Conservation (phyloP, 2,113 vertebrate species). For the Polypterus bichir region DNA sequence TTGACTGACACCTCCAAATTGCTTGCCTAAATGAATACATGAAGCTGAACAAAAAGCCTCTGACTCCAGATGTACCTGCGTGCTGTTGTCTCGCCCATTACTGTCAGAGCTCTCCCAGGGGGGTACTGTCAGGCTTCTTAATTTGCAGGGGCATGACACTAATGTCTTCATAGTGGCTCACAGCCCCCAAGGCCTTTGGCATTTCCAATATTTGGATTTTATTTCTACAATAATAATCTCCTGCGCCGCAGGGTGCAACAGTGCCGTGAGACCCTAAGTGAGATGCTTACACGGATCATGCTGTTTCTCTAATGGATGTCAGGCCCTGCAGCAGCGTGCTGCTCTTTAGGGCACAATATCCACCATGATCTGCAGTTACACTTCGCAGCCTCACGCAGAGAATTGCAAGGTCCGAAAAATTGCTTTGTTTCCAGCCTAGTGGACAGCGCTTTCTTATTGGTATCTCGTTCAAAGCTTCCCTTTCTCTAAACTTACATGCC, state of each 20-base stretch:
- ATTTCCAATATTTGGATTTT: constrained; percentile 9
- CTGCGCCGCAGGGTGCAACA: background rate
- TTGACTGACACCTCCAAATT: constrained; percentile 38
- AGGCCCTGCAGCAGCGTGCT: background rate
- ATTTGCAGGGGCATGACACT: constrained; percentile 38
- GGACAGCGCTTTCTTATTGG: no score
- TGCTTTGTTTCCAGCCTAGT: no score
- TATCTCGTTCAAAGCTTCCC: no score
- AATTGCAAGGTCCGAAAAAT: no score
- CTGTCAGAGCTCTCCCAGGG: constrained; percentile 23
- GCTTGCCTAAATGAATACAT: constrained; percentile 33
- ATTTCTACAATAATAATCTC: no score
- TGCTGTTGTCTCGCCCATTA: constrained; percentile 21
- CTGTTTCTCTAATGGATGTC: background rate
- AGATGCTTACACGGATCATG: background rate
- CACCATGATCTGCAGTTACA: no score
- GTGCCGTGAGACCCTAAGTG: constrained; percentile 11
- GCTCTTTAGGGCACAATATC: no score
- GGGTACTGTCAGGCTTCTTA: constrained; percentile 24
- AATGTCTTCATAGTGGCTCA: constrained; percentile 32
- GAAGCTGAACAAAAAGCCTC: constrained; percentile 22
- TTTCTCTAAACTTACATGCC: no score
- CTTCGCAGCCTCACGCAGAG: no score
- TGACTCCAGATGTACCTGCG: constrained; percentile 20
- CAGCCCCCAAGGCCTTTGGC: constrained; percentile 7